A percentile compares a stretch with the other conserved stretches of the same genome.
Conservation (phyloP, 2,113 vertebrate species). For the Podarcis muralis region DNA sequence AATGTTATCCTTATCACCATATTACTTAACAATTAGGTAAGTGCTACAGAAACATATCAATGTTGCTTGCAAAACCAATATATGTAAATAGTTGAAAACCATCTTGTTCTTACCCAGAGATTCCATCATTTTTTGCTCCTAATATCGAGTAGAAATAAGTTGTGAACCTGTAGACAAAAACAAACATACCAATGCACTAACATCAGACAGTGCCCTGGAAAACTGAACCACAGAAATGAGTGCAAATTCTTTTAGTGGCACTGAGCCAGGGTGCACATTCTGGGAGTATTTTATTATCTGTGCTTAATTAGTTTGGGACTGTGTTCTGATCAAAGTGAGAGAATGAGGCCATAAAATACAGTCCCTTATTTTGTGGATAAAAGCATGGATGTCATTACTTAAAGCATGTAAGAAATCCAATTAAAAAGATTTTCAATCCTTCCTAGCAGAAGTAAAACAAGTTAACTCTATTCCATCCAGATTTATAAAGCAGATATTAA, state of each 20-base stretch:
- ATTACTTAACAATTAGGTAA: not conserved
- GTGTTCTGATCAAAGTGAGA: not conserved
- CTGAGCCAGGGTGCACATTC: rapidly evolving
- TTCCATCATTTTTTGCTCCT: not conserved
- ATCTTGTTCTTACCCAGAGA: not conserved
- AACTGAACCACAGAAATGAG: not conserved
- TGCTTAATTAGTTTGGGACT: not conserved
- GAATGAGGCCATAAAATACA: not conserved
- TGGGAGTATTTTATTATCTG: not conserved
- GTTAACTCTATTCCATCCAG: not conserved
- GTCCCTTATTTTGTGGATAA: not conserved
- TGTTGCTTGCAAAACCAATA: not conserved
- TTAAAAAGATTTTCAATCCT: not conserved
- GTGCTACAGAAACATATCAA: not conserved
- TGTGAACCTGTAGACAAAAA: not conserved
- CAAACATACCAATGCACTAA: not conserved
- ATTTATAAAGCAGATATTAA: not conserved
- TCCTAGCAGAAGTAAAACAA: not conserved
- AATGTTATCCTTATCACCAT: not conserved
- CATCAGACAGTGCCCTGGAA: not conserved
- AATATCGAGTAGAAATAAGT: not conserved
- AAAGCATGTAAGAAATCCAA: constrained; percentile 8
- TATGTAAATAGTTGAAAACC: not conserved
- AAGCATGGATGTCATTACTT: not conserved
- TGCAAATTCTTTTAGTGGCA: not conserved